phyloP scores from a whole-genome alignment of 2,113 vertebrate species.

The Heptranchias perlo region DNA sequence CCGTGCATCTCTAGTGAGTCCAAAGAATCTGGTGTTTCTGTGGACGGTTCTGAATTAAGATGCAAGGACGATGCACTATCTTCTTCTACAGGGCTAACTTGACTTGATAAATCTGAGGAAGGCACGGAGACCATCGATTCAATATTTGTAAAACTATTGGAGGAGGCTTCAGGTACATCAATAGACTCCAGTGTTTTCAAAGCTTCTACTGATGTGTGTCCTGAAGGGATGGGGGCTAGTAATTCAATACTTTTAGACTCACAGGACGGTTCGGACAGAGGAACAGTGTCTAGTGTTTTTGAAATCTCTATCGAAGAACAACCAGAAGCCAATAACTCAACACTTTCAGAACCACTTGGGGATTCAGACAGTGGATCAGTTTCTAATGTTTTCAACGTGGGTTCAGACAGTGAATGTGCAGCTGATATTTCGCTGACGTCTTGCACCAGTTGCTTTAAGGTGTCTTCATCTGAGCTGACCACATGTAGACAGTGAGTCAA shows the following conservation, averaged over 20 bases:
- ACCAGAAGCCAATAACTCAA: not conserved
- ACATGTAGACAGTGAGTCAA: conserved; percentile 37
- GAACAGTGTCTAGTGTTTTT: not conserved
- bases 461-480: not conserved
- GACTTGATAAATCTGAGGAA: conserved; percentile 75
- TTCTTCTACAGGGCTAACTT: conserved; percentile 83
- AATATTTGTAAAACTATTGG: conserved; percentile 45
- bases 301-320: not conserved
- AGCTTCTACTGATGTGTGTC: not conserved
- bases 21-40: conserved; percentile 82
- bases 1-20: conserved; percentile 79
- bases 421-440: not conserved
- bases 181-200: conserved; percentile 42
- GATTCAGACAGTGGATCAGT: not conserved
- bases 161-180: conserved; percentile 43
- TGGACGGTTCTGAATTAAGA: conserved; percentile 59
- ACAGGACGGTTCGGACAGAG: not conserved
- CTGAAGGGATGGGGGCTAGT: not conserved
- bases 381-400: conserved; percentile 3
- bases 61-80: conserved; percentile 67
- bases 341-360: not conserved
- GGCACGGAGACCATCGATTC: conserved; percentile 51
- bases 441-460: not conserved
- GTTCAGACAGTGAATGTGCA: not conserved
- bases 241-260: not conserved